Evolutionary conservation across 2,797 vertebrate species (phyloP).

Genomic region (Erpetoichthys calabaricus): DNA sequence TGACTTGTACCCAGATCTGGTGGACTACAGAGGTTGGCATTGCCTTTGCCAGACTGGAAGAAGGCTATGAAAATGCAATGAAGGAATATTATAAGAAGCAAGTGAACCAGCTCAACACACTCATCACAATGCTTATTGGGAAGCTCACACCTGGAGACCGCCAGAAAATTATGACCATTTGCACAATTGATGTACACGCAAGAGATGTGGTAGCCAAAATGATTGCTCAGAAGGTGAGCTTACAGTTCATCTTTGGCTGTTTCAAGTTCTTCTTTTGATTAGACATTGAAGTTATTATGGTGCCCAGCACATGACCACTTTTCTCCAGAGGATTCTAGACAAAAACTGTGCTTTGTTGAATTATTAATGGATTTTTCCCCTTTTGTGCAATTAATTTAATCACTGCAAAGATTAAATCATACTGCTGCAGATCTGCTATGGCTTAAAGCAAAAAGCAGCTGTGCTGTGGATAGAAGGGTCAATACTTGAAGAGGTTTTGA

Average conservation of each 20-base stretch:
- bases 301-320: too few species aligned
- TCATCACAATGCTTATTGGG: constrained; percentile 80
- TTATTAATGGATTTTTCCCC: too few species aligned
- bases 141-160: constrained; percentile 73
- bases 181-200: constrained; percentile 87
- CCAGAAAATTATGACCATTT: constrained; percentile 94
- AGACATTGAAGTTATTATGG: not conserved
- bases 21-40: constrained; percentile 82
- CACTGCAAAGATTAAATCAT: too few species aligned
- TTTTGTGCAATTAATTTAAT: too few species aligned
- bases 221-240: constrained; percentile 71
- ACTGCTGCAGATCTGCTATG: too few species aligned
- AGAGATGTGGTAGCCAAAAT: constrained; percentile 89
- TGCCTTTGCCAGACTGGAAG: constrained; percentile 73
- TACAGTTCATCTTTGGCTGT: not conserved
- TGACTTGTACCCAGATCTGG: constrained; percentile 90
- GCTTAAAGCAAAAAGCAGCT: too few species aligned
- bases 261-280: not conserved
- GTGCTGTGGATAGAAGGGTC: too few species aligned
- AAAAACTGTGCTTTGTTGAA: too few species aligned
- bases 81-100: constrained; percentile 90
- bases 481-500: too few species aligned
- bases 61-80: constrained; percentile 78
- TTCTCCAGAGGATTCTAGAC: not conserved
- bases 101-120: constrained; percentile 70